Percentiles rank a stretch among this genome's conserved stretches.
Evolutionary conservation across 1,140 invertebrate species (phyloP).

Genomic region (Solen grandis): DNA sequence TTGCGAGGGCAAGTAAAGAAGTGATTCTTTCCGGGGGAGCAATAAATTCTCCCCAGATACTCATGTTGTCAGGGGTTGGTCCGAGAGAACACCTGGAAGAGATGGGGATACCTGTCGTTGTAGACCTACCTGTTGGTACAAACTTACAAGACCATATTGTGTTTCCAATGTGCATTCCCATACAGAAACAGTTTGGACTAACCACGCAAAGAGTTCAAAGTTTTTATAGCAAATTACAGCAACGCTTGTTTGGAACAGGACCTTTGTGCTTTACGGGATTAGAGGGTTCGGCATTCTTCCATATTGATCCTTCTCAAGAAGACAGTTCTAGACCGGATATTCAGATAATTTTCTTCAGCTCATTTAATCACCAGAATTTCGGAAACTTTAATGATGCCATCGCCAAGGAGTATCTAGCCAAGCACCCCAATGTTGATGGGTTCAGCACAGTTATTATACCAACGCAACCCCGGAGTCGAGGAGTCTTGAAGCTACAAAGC

Average conservation of each 20-base stretch:
- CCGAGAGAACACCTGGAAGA: slow-evolving; percentile 80
- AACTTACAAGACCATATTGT: slow-evolving; percentile 15
- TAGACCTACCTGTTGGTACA: slow-evolving; percentile 22
- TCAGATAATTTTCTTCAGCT: slow-evolving; percentile 4
- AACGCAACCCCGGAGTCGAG: slow-evolving; percentile 64
- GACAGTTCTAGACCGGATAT: slow-evolving; percentile 35
- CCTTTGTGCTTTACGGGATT: neutral
- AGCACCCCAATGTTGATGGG: neutral
- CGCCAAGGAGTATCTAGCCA: neutral
- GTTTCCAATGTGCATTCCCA: too few species aligned
- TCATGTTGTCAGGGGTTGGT: slow-evolving; percentile 94
- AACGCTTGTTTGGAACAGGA: slow-evolving; percentile 61
- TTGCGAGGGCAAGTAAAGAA: neutral
- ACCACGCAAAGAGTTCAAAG: slow-evolving; percentile 35
- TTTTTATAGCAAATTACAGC: slow-evolving; percentile 52
- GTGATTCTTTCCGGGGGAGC: slow-evolving; percentile 86
- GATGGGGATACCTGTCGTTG: slow-evolving; percentile 1
- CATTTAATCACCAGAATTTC: neutral
- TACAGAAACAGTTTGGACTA: neutral
- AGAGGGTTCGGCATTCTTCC: neutral
- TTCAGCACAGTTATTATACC: slow-evolving; percentile 5
- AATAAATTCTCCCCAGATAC: slow-evolving; percentile 91
- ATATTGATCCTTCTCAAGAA: neutral
- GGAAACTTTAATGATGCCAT: slow-evolving; percentile 13
- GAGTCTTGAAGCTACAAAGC: slow-evolving; percentile 70